These are phyloP conservation scores for Brenthis ino DNA, from an alignment of 2,888 invertebrate genomes.

Conservation along the genomic window DNA sequence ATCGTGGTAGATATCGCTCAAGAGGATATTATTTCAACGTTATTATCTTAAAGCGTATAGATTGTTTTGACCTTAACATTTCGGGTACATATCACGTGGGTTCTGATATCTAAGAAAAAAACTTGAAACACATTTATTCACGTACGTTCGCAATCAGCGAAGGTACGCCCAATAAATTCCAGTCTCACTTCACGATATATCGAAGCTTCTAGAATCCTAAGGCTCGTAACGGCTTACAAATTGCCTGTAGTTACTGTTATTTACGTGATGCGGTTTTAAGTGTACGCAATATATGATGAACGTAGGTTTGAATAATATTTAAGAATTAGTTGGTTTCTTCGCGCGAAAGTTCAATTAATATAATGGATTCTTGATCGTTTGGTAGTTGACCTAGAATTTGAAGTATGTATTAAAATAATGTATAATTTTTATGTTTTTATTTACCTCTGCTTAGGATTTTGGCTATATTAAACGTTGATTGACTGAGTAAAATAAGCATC, in stretches of 20 bases:
- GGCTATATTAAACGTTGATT: too few relatives aligned
- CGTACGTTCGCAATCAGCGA: conserved; percentile 36
- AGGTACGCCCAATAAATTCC: conserved; percentile 48
- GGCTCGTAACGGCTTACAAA: conserved; percentile 61
- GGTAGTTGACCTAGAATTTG: too few relatives aligned
- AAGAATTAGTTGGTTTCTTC: too few relatives aligned
- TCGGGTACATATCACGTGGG: background rate
- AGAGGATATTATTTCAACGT: background rate
- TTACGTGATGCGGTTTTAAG: conserved; percentile 60
- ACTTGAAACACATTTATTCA: conserved; percentile 32
- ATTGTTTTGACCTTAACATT: conserved; percentile 3
- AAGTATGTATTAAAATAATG: too few relatives aligned
- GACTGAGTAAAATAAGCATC: too few relatives aligned
- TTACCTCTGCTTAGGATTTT: too few relatives aligned
- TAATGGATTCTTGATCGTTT: too few relatives aligned
- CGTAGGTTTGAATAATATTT: conserved; percentile 7
- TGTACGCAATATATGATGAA: conserved; percentile 27
- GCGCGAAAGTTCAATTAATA: too few relatives aligned
- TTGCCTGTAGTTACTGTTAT: conserved; percentile 59
- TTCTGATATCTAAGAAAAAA: conserved; percentile 7
- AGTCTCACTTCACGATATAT: conserved; percentile 56
- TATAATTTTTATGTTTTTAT: too few relatives aligned
- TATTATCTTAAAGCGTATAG: background rate
- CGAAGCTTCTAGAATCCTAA: conserved; percentile 51
- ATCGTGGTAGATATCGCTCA: background rate